Evolutionary conservation across 2,888 invertebrate genomes (phyloP), one percentile per base, ranked within the genome.

Genomic region (Spatulosminthurus flaviceps): DNA sequence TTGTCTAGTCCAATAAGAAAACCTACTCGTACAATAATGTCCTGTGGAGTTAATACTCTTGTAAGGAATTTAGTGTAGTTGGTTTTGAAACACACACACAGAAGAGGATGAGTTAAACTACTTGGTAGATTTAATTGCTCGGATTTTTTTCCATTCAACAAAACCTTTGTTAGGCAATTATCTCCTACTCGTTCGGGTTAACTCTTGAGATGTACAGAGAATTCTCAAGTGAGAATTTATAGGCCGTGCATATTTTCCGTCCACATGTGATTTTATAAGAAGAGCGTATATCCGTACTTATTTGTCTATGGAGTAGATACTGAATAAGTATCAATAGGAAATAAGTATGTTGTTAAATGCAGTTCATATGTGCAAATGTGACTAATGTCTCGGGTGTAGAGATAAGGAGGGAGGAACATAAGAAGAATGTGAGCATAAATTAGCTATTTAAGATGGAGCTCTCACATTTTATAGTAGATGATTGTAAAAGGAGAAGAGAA

Each of bases 341-440:
- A n/a, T 51, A 19, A 51, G 19, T n/a, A 16, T 51, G 51, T 19
- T n/a, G n/a, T 5, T 51, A n/a, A 13, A 51, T 11, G 51, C 19
- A n/a, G 5, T 9, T 51, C 51, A 51, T 51, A n/a, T 16, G 51
- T 51, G 51, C 51, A 51, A 51, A 51, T 51, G 51, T 51, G 51
- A 51, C 51, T 51, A 51, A 51, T 51, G 16, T 51, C 2, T 51
- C 5, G n/a, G n/a, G n/a, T n/a, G 51, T 51, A 16, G 51, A 51
- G 51, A 51, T 51, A 51, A 51, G 51, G 51, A 51, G 34, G 9
- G 34, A 9, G 9, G n/a, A n/a, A n/a, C n/a, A 41, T 41, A 41
- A 19, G 51, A 51, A 51, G n/a, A 13, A 51, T 19, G 51, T 51
- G 51, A 51, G 51, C 51, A 51, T 51, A 51, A 51, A 51, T 51